phyloP scores from a whole-genome alignment of 2,113 vertebrate species.

The Engystomops pustulosus region DNA sequence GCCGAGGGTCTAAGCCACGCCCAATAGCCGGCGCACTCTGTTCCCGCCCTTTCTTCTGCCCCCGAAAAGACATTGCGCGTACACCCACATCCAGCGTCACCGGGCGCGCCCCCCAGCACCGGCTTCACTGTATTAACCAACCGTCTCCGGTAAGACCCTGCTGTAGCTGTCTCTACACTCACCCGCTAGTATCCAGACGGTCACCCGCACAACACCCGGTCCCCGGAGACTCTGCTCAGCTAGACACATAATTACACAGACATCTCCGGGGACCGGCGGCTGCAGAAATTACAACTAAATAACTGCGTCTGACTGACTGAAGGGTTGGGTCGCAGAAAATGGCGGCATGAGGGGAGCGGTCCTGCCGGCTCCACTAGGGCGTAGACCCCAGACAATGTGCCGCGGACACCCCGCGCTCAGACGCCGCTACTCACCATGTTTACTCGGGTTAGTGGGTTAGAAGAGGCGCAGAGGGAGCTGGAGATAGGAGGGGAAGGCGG shows the following conservation, averaged over 20 bases:
- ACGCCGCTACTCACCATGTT: constrained; percentile 33
- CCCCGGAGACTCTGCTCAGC: too few relatives aligned
- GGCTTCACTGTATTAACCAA: background rate
- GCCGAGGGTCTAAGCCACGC: background rate
- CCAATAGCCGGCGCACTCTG: background rate
- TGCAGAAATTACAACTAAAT: background rate
- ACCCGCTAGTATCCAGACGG: background rate
- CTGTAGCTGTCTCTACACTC: too few relatives aligned
- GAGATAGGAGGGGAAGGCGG: constrained; percentile 6
- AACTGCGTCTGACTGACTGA: background rate
- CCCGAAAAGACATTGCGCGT: background rate
- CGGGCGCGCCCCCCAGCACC: background rate
- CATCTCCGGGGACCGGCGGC: too few relatives aligned
- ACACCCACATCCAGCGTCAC: background rate
- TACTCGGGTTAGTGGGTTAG: background rate
- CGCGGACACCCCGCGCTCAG: too few relatives aligned
- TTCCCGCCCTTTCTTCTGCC: constrained; percentile 28
- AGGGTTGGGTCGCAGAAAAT: constrained; percentile 40
- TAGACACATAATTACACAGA: background rate
- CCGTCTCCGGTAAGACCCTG: background rate
- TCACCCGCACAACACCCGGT: background rate
- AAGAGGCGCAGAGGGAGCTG: background rate
- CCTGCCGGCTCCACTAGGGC: background rate
- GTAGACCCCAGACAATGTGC: background rate
- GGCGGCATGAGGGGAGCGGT: constrained; percentile 46